Conservation (phyloP, 2,797 vertebrate genomes). For the Trachurus trachurus region DNA sequence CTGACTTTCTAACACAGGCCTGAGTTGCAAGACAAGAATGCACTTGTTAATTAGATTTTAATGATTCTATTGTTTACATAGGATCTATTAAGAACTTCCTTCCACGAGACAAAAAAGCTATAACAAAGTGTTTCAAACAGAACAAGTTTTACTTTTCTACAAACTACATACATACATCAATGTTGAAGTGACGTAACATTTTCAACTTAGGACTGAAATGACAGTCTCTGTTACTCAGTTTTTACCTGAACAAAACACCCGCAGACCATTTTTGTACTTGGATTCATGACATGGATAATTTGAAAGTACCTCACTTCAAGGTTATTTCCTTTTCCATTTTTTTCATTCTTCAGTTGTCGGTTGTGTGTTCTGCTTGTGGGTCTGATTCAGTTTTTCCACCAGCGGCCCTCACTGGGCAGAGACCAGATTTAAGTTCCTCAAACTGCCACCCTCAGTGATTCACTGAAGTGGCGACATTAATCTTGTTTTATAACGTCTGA, state of each 20-base stretch:
- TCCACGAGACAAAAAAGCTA: background rate
- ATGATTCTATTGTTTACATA: background rate
- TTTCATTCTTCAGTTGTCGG: background rate
- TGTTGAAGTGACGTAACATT: background rate
- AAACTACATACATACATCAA: background rate
- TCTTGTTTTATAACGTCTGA: slow-evolving; percentile 12
- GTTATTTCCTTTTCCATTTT: slow-evolving; percentile 14
- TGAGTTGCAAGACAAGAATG: background rate
- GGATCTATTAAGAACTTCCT: background rate
- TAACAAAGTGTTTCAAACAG: background rate
- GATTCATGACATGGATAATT: slow-evolving; percentile 13
- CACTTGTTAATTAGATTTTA: background rate
- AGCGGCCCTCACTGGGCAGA: slow-evolving; percentile 15
- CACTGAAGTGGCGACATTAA: slow-evolving; percentile 34
- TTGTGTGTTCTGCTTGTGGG: slow-evolving; percentile 17
- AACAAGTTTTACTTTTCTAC: background rate
- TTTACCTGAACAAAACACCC: slow-evolving; percentile 4
- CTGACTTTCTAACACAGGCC: background rate
- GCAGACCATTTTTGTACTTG: slow-evolving; percentile 15
- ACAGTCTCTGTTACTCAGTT: background rate
- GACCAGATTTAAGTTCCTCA: slow-evolving; percentile 36
- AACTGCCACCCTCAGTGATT: slow-evolving; percentile 48
- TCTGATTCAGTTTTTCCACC: slow-evolving; percentile 70
- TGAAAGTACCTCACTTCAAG: slow-evolving; percentile 16
- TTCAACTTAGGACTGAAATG: background rate